phyloP scores from a whole-genome alignment of 1,140 invertebrate genomes.

The Drosophila setifemur region DNA sequence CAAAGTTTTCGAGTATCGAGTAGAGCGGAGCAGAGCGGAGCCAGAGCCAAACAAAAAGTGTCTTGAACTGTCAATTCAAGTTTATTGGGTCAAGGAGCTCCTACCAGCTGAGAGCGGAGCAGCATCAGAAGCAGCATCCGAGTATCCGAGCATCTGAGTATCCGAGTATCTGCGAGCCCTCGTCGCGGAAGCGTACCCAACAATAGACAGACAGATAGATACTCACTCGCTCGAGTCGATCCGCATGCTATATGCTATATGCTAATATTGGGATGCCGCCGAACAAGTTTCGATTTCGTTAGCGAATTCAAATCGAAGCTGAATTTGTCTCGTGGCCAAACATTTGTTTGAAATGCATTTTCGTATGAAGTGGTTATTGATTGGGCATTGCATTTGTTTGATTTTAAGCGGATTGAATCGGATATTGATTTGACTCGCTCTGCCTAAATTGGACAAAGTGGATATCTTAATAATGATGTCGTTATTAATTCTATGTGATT shows the following conservation, averaged over 20 bases:
- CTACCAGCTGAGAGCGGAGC: conserved; percentile 18
- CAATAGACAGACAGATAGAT: conserved; percentile 4
- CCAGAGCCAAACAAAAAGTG: conserved; percentile 70
- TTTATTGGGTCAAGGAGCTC: conserved; percentile 81
- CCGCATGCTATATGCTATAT: conserved; percentile 32
- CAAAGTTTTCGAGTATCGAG: conserved; percentile 10
- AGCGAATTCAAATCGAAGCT: conserved; percentile 33
- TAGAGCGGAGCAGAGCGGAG: background rate
- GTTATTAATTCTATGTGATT: conserved; percentile 2
- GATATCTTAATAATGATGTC: conserved; percentile 18
- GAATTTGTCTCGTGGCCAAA: conserved; percentile 52
- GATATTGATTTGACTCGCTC: background rate
- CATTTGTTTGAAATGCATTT: conserved; percentile 78
- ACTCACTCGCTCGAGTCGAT: conserved; percentile 19
- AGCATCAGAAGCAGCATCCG: conserved; percentile 16
- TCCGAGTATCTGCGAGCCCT: conserved; percentile 17
- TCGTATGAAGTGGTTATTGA: conserved; percentile 30
- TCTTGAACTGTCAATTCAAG: conserved; percentile 82
- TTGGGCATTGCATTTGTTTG: background rate
- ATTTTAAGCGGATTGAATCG: background rate
- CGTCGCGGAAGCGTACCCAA: conserved; percentile 57
- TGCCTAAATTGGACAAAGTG: background rate
- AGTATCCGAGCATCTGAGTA: conserved; percentile 20
- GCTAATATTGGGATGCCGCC: conserved; percentile 11
- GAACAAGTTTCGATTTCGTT: conserved; percentile 62